Evolutionary conservation across 1,140 invertebrate species (phyloP), one percentile per base, ranked within the genome.

Genomic region (Drosophila miranda): DNA sequence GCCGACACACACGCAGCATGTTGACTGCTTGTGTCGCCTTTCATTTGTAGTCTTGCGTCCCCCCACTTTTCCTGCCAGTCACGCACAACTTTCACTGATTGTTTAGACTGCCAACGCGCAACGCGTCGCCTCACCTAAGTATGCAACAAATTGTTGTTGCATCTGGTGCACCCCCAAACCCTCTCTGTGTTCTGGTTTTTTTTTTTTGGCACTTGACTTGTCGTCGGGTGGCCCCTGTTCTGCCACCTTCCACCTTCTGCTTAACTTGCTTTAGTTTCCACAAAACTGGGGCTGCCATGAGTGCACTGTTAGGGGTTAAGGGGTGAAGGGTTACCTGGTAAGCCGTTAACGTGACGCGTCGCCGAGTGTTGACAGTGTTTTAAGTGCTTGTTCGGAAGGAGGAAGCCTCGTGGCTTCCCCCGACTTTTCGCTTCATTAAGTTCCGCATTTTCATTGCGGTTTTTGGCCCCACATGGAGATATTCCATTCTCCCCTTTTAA

Each of bases 81-180:
- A 84, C 59, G 67, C 73, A 74, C 63, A 84, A 86, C 81, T 84
- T 84, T 87, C 60, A 53, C 80, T 83, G 71, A 50, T 75, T 69
- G 79, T 74, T 74, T 78, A 52, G 68, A 71, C 74, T 78, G 56
- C 42, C 58, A 75, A 43, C 54, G 50, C 49, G 11, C 34, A 38
- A 5, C 11, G 34, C 9, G 34, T 81, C 68, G 62, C 70, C 50
- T 72, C 56, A 0, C 34, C 34, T 45, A 79, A 80, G 68, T 77
- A 86, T 86, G 77, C 81, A 86, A 81, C 73, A 86, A 81, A 62
- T 72, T 72, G 56, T 60, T 63, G 43, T 57, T 49, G 68, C 26
- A 19, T 13, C 23, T 50, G 50, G n/a, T 44, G 28, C 21, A 26
- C 21, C 16, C 3, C 34, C 11, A 13, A 13, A 38, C 30, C 30